Evolutionary conservation across 2,888 invertebrate genomes (phyloP).

Genomic region (Lordiphosa andalusiaca): DNA sequence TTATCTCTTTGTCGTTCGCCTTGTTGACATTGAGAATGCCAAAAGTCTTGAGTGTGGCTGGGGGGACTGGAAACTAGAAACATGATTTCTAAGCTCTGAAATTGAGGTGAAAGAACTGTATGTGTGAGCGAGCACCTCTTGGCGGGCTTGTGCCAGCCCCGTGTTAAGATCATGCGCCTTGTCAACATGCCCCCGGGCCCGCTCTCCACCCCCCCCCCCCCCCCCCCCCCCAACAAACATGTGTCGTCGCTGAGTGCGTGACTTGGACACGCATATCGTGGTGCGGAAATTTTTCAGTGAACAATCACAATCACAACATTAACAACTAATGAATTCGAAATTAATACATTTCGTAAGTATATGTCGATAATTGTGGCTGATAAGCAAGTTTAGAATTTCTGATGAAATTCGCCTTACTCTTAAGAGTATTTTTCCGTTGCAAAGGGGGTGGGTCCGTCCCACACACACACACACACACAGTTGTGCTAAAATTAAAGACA

Average conservation of each 20-base stretch:
- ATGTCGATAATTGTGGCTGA: too few species aligned
- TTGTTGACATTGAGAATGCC: slow-evolving; percentile 10
- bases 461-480: too few species aligned
- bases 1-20: neutral
- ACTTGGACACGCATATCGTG: slow-evolving; percentile 1
- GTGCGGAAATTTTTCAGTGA: slow-evolving; percentile 1
- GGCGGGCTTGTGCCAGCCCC: neutral
- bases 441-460: too few species aligned
- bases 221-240: too few species aligned
- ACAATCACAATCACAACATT: slow-evolving; percentile 1
- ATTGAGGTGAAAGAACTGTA: slow-evolving; percentile 1
- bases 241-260: neutral
- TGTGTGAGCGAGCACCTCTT: too few species aligned
- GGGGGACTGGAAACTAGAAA: neutral
- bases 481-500: too few species aligned
- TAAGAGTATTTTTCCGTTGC: slow-evolving; percentile 1
- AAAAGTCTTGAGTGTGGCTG: slow-evolving; percentile 9
- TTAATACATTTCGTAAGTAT: too few species aligned
- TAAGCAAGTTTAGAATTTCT: slow-evolving; percentile 1
- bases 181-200: neutral
- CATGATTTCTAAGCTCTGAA: slow-evolving; percentile 1
- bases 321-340: too few species aligned
- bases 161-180: neutral
- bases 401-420: neutral
- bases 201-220: too few species aligned